Evolutionary conservation across 1,140 invertebrate genomes (phyloP), one percentile per base, ranked within the genome.

Genomic region (Tetramorium alpestre): DNA sequence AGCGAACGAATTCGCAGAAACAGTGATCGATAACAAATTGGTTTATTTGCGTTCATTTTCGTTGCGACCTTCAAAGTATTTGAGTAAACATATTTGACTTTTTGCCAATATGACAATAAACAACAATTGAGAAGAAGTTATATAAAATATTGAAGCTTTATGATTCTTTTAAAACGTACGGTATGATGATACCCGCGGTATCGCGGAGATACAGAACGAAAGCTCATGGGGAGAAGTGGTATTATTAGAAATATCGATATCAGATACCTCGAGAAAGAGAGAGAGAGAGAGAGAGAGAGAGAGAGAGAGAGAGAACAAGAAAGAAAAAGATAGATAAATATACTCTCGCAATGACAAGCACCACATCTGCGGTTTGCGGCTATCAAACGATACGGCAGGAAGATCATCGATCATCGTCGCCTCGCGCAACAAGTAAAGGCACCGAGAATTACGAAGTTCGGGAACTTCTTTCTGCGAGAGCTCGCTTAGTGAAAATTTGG

Each of bases 171-270:
- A 41, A 81, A 38, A 54, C 3, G 22, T 6, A 22, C n/a, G 54
- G 18, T 7, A 22, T 10, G n/a, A 54, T 25, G 49, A 49, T 38
- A 51, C 13, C 2, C 11, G 22, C 16, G 41, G 2, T 58, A 56
- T 81, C 10, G 5, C 44, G 2, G 60, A 65, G 25, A 54, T 56
- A n/a, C 22, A 16, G 41, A 73, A 54, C 41, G 25, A 49, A 49
- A 62, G 7, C 69, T 18, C 77, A 58, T 25, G 41, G 41, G 65
- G 47, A 18, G 18, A 82, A 75, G 41, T 25, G 25, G 13, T 84
- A 73, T 84, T 84, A 75, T 84, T 73, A 84, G 69, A 84, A 84
- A 75, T 60, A 60, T 75, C 80, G 80, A 84, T 84, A 75, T 84
- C 54, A 60, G 80, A 84, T 84, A 84, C 41, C n/a, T 25, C n/a